phyloP scores from a whole-genome alignment of 2,113 vertebrate genomes.

The Anser cygnoides region DNA sequence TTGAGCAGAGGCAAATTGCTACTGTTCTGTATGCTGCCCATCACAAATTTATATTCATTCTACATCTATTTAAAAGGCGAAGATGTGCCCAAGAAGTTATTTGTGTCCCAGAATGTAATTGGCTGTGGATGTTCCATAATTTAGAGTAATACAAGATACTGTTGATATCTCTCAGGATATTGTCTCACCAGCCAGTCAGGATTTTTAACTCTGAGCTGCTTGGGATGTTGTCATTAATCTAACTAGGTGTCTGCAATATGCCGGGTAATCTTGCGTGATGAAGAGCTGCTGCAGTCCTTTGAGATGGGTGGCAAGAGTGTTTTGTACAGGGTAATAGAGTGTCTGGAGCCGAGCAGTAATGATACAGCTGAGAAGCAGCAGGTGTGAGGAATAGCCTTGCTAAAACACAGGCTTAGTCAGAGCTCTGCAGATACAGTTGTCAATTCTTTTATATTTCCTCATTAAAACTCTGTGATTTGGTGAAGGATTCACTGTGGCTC shows the following conservation, averaged over 20 bases:
- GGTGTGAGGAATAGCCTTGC: conserved; percentile 20
- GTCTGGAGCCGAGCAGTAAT: conserved; percentile 5
- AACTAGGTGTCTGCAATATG: neutral
- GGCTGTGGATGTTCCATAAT: conserved; percentile 17
- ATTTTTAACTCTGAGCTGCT: neutral
- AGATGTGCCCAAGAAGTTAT: neutral
- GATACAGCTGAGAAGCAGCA: neutral
- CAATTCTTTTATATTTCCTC: neutral
- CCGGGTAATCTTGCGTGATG: neutral
- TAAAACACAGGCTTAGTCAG: conserved; percentile 26
- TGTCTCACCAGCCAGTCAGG: neutral
- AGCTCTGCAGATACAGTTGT: neutral
- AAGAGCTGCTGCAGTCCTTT: conserved; percentile 24
- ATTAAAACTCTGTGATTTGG: neutral
- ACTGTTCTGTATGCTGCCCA: neutral
- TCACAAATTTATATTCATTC: conserved; percentile 2
- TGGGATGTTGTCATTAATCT: conserved; percentile 1
- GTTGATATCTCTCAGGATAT: conserved; percentile 15
- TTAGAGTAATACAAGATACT: conserved; percentile 1
- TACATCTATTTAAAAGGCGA: neutral
- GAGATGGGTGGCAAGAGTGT: neutral
- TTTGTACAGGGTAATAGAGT: neutral
- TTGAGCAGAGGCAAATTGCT: neutral
- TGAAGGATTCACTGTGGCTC: neutral
- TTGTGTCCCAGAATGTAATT: conserved; percentile 33